Evolutionary conservation across 2,888 invertebrate genomes (phyloP).

Genomic region (Thelaira solivaga): DNA sequence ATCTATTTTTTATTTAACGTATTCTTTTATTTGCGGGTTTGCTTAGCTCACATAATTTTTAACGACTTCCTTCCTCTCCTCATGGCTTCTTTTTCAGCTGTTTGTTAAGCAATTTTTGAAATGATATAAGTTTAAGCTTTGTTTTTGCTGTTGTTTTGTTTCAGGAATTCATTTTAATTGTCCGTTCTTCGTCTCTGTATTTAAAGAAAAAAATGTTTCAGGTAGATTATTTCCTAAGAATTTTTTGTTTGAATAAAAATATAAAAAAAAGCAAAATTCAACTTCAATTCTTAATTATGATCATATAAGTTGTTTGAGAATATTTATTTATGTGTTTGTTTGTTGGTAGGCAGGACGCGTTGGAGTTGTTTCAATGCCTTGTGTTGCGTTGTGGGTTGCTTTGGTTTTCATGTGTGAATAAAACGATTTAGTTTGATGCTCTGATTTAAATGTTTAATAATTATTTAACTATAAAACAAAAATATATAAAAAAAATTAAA

Average conservation of each 20-base stretch:
- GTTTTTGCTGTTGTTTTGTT: constrained; percentile 4
- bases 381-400: background rate
- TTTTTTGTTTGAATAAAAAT: no score
- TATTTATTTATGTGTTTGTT: constrained; percentile 11
- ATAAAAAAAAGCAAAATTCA: constrained; percentile 6
- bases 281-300: constrained; percentile 39
- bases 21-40: constrained; percentile 4
- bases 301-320: constrained; percentile 31
- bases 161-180: constrained; percentile 47
- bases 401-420: constrained; percentile 47
- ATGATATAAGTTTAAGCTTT: background rate
- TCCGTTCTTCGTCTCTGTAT: background rate
- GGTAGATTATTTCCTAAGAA: constrained; percentile 56
- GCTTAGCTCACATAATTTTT: constrained; percentile 20
- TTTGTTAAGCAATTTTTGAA: constrained; percentile 34
- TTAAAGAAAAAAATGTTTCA: constrained; percentile 46
- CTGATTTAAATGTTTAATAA: constrained; percentile 53
- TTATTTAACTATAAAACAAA: constrained; percentile 32
- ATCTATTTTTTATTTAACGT: no score
- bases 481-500: constrained; percentile 4
- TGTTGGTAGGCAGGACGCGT: background rate
- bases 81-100: constrained; percentile 19
- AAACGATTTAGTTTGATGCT: constrained; percentile 51
- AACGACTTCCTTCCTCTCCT: constrained; percentile 48
- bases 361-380: background rate